Percentiles rank a stretch among this genome's conserved stretches.
Conservation (phyloP, 2,797 vertebrate genomes). For the Lemur catta region DNA sequence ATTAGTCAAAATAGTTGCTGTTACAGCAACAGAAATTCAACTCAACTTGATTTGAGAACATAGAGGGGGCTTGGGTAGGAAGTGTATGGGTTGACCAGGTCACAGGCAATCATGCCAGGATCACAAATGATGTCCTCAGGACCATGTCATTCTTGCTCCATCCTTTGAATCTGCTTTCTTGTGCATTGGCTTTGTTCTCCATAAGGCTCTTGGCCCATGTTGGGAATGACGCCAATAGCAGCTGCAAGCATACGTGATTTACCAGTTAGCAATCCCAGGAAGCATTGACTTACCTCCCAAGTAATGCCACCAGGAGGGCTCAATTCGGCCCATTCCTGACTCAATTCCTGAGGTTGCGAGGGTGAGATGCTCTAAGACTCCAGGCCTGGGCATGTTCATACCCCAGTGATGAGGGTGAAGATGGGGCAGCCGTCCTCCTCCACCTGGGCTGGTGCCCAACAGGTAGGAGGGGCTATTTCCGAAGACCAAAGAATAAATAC, state of each 20-base stretch:
- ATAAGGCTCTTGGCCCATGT: neutral
- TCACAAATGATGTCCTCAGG: too few species aligned
- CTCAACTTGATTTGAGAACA: neutral
- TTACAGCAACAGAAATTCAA: neutral
- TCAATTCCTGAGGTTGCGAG: neutral
- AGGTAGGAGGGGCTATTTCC: neutral
- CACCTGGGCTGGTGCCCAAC: neutral
- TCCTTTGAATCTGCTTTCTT: slow-evolving; percentile 1
- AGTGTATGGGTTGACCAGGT: neutral
- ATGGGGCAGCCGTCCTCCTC: neutral
- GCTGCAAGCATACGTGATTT: neutral
- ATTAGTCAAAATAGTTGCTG: neutral
- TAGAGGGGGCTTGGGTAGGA: neutral
- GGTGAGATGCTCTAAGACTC: neutral
- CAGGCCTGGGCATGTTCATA: neutral
- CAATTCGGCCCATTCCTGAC: neutral
- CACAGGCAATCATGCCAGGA: neutral
- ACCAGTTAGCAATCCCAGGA: neutral
- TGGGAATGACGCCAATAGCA: neutral
- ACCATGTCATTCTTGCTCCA: neutral
- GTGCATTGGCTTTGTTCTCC: neutral
- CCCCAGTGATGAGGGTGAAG: neutral
- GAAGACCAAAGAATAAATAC: neutral
- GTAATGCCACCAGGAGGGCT: neutral
- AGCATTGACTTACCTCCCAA: neutral